Evolutionary conservation across 2,888 invertebrate species (phyloP), one percentile per base, ranked within the genome.

Genomic region (Andrena bicolor): DNA sequence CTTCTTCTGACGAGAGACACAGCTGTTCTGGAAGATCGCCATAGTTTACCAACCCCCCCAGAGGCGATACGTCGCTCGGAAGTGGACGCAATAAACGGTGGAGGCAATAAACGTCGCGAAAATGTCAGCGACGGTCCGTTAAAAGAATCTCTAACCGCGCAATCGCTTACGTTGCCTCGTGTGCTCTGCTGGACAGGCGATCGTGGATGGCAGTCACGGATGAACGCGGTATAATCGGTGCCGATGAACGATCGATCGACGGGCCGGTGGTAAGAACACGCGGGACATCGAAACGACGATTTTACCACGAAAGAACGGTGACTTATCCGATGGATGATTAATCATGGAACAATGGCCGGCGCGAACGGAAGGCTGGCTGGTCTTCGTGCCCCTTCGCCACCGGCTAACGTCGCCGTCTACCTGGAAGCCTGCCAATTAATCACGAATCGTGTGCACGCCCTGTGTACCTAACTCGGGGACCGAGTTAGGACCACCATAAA

Each of bases 381-480:
- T 85, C 84, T 81, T 82, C 81, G 73, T 41, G 41, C 41, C 41
- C 77, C 84, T 83, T 86, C 81, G 90, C 88, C 86, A 86, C 85
- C 69, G 74, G 79, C 77, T 41, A 81, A 64, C 77, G 32, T 70
- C 78, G 82, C 80, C 83, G 82, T 80, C 83, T 92, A 92, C 93
- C 90, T 89, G 90, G 93, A 93, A 93, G 82, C 86, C 88, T 89
- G 92, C 84, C 92, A 89, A 93, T 93, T 91, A 90, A 93, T 93
- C 92, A 93, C 88, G 86, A 87, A 90, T 87, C 90, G 88, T 86
- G 88, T 85, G 86, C 85, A 83, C 82, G 81, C 82, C 75, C 72
- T 84, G 84, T 85, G 84, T 86, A 90, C 86, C 83, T 86, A 90
- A 89, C 90, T 88, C 86, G 81, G 71, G 65, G 70, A 81, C 84